Base-by-base conservation (phyloP, 2,797 vertebrate species). In the Micrastur ruficollis region DNA sequence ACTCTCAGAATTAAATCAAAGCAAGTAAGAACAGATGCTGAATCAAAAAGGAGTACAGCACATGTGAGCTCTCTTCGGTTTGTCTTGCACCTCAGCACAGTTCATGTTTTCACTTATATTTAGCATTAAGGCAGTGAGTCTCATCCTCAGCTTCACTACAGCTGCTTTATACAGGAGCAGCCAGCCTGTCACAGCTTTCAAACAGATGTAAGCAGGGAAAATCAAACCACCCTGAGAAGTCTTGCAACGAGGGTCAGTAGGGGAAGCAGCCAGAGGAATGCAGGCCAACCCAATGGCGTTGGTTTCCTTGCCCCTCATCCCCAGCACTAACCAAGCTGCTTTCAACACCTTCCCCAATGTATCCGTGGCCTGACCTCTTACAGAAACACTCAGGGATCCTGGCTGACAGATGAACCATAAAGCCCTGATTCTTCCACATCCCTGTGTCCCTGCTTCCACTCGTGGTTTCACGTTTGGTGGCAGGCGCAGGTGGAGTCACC, bases 1-100 rank as follows among this genome's bases (percentile, higher is more conserved):
- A 80, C 93, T 79, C 91, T 93, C 85, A 81, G 95, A 96, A 86
- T 97, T 85, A 80, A 96, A 89, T 93, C 85, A 95, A 95, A 88
- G 84, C 68, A 67, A 96, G 79, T 75, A 88, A 89, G 93, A 96
- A 73, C 94, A 96, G 92, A 96, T 91, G 95, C 90, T 3, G 58
- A 92, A 95, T 90, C 36, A 49, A 81, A 96, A 94, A 86, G 49
- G 53, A 95, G 50, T 32, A n/a, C 49, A 78, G 94, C 75, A 86
- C 89, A 94, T 93, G 72, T 81, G 79, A 96, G 85, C 72, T 90
- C 36, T 74, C 36, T 83, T 94, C 1, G 0, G 68, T 93, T 55
- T 85, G 89, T 89, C 93, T 90, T 82, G 92, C 93, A 93, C 84
- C 81, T 89, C 87, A 81, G 84, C 84, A 75, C 68, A 86, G 81